Evolutionary conservation across 2,113 vertebrate species (phyloP).

Genomic region (Lethenteron camtschaticum): DNA sequence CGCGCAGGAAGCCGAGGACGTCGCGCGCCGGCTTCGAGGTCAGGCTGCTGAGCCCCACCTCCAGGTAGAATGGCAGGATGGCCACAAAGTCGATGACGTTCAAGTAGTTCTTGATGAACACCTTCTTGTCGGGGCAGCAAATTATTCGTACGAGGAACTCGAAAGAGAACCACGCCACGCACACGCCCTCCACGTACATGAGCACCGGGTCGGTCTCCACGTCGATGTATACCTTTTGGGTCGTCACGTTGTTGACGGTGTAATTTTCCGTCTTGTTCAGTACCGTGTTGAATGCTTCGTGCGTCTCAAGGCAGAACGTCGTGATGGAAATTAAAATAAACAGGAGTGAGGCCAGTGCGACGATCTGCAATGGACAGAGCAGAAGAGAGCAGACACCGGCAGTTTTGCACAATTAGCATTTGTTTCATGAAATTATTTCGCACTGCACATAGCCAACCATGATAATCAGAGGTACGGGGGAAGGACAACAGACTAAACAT

Average conservation of each 20-base stretch:
- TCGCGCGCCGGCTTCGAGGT: constrained; percentile 96
- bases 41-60: constrained; percentile 79
- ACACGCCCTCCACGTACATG: constrained; percentile 93
- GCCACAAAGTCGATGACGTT: constrained; percentile 99
- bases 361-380: constrained; percentile 23
- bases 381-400: no score
- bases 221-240: constrained; percentile 33
- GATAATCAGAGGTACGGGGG: no score
- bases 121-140: constrained; percentile 87
- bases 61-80: constrained; percentile 95
- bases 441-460: no score
- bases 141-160: constrained; percentile 91
- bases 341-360: constrained; percentile 74
- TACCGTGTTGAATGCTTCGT: constrained; percentile 63
- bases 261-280: constrained; percentile 42
- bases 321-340: constrained; percentile 96
- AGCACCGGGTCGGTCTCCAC: constrained; percentile 82
- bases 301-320: constrained; percentile 90
- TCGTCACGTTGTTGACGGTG: constrained; percentile 37
- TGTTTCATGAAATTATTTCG: no score
- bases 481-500: no score
- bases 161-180: constrained; percentile 94
- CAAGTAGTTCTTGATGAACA: constrained; percentile 85
- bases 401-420: no score
- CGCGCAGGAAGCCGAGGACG: constrained; percentile 80